Base-by-base conservation (phyloP, 2,113 vertebrate genomes). In the Colaptes auratus region DNA sequence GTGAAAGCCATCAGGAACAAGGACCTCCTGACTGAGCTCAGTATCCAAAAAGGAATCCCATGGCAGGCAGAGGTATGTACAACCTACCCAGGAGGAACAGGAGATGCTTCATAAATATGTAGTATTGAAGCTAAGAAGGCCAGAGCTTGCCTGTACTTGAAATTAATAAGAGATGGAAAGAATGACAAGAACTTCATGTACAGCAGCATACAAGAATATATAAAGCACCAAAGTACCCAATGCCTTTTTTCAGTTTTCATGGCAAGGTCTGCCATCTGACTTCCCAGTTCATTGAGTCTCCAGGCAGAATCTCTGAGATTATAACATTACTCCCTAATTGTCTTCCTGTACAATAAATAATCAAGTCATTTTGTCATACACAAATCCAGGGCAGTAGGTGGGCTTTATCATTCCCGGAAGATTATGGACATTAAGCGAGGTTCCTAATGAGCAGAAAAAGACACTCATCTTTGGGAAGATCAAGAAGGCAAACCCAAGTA, bases 1-100 rank as follows among this genome's bases (percentile, higher is more conserved):
- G 15, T 77, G 48, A 61, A 70, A 12, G 6, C 27, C 74, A 75
- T 7, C 1, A 74, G 42, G 39, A 81, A 4, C 9, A 35, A 69
- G 19, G 19, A 36, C 14, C 3, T 56, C 15, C 39, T 70, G 21
- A 39, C 4, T 0, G 0, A 82, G 6, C 6, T 71, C 28, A 63
- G 0, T 7, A 27, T 78, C 46, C 56, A 66, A n/a, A n/a, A 87
- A 85, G 5, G 8, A 78, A 33, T 8, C 3, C 10, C 4, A 4
- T 0, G 2, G 20, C 19, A 65, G 50, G 31, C 55, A 77, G 44
- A 61, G 18, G 5, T 65, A 6, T 31, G 27, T 28, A 60, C 24
- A 77, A 33, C 15, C 8, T 39, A 35, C 11, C 17, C 31, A 30
- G 31, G 4, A 69, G 33, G 44, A 83, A 72, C 25, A 70, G 42